Percentiles rank a stretch among this genome's conserved stretches.
These are phyloP conservation scores for Clivina fossor DNA, from an alignment of 2,888 invertebrate species.

Conservation along the genomic window DNA sequence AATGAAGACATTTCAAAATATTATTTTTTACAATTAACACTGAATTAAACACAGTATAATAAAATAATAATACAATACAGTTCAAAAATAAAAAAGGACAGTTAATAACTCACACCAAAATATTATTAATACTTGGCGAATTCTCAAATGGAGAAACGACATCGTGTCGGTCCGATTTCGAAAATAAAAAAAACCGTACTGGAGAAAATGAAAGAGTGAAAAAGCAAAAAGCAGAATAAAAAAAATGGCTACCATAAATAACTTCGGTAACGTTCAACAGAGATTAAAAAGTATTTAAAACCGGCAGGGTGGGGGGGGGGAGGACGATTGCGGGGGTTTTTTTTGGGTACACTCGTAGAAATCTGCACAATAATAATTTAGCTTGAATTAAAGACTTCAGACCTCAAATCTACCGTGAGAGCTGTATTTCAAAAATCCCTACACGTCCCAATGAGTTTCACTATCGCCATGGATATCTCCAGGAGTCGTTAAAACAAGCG, in stretches of 20 bases:
- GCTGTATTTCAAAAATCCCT: slow-evolving; percentile 43
- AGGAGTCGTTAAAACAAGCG: slow-evolving; percentile 29
- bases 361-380: slow-evolving; percentile 34
- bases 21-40: too few species aligned
- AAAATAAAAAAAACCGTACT: too few species aligned
- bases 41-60: too few species aligned
- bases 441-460: slow-evolving; percentile 42
- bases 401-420: slow-evolving; percentile 43
- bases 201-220: slow-evolving; percentile 26
- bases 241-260: slow-evolving; percentile 32
- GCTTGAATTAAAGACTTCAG: slow-evolving; percentile 33
- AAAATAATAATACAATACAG: too few species aligned
- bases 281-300: slow-evolving; percentile 34
- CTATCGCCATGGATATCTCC: slow-evolving; percentile 29
- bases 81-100: too few species aligned
- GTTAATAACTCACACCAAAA: too few species aligned
- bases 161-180: too few species aligned
- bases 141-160: too few species aligned
- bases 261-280: slow-evolving; percentile 32
- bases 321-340: slow-evolving; percentile 9
- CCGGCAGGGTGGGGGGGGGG: slow-evolving; percentile 4
- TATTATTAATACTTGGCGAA: too few species aligned
- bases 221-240: slow-evolving; percentile 9
- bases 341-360: slow-evolving; percentile 29
- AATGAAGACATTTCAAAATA: too few species aligned